phyloP scores from a whole-genome alignment of 2,113 vertebrate species.

The Xiphophorus couchianus region DNA sequence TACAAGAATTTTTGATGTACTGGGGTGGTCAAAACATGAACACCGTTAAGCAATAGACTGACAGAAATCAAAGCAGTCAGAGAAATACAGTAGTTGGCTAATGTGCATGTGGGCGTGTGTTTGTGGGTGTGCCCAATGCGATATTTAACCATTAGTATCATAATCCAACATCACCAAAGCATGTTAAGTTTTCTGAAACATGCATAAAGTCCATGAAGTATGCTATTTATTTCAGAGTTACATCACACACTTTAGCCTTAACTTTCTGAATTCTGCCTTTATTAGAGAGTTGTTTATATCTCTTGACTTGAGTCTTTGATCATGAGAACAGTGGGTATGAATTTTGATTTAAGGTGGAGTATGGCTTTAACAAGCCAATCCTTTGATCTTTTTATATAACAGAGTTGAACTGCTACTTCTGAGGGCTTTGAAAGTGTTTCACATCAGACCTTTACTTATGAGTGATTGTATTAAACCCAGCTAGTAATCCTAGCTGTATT shows the following conservation, averaged over 20 bases:
- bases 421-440: conserved; percentile 36
- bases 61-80: background rate
- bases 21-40: background rate
- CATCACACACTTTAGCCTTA: conserved; percentile 36
- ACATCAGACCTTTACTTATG: conserved; percentile 40
- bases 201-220: conserved; percentile 2
- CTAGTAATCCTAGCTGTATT: conserved; percentile 1
- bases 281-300: conserved; percentile 62
- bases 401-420: conserved; percentile 16
- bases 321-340: conserved; percentile 50
- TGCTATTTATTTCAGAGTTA: conserved; percentile 31
- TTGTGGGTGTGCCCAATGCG: no score
- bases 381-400: conserved; percentile 67
- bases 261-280: conserved; percentile 48
- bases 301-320: conserved; percentile 56
- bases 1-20: background rate
- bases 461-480: conserved; percentile 24
- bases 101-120: no score
- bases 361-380: conserved; percentile 61
- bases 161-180: background rate
- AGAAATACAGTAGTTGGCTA: background rate
- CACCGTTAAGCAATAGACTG: no score
- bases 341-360: conserved; percentile 65
- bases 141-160: no score
- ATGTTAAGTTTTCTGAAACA: conserved; percentile 3